phyloP scores from a whole-genome alignment of 2,113 vertebrate species.

The Atractosteus spatula region DNA sequence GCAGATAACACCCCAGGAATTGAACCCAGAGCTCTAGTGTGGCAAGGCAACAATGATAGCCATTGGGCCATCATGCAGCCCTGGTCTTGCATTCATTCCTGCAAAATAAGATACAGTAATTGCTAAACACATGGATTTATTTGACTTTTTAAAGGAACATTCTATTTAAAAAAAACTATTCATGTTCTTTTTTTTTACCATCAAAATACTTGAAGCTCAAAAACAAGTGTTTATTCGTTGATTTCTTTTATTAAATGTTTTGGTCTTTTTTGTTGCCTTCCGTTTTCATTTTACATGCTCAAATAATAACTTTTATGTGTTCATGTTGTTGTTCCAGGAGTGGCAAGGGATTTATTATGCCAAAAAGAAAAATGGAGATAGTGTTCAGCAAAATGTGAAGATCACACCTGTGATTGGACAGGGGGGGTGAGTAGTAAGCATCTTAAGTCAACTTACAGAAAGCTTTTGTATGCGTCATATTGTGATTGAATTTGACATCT shows the following conservation, averaged over 20 bases:
- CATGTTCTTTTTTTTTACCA: too few relatives aligned
- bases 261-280: constrained; percentile 4
- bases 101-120: too few relatives aligned
- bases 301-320: neutral
- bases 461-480: neutral
- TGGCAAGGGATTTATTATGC: constrained; percentile 95
- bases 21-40: too few relatives aligned
- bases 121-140: too few relatives aligned
- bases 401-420: constrained; percentile 94
- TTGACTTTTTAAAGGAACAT: too few relatives aligned
- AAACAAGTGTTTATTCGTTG: constrained; percentile 2
- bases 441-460: neutral
- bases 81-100: too few relatives aligned
- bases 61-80: too few relatives aligned
- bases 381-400: constrained; percentile 94
- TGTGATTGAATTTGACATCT: neutral
- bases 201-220: too few relatives aligned
- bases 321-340: constrained; percentile 67
- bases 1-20: too few relatives aligned
- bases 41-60: too few relatives aligned
- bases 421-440: constrained; percentile 82
- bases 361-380: constrained; percentile 95
- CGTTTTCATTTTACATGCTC: too few relatives aligned
- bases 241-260: constrained; percentile 31
- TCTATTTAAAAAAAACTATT: too few relatives aligned